These are phyloP conservation scores for Diarsia brunnea DNA, from an alignment of 2,888 invertebrate genomes.

Conservation along the genomic window DNA sequence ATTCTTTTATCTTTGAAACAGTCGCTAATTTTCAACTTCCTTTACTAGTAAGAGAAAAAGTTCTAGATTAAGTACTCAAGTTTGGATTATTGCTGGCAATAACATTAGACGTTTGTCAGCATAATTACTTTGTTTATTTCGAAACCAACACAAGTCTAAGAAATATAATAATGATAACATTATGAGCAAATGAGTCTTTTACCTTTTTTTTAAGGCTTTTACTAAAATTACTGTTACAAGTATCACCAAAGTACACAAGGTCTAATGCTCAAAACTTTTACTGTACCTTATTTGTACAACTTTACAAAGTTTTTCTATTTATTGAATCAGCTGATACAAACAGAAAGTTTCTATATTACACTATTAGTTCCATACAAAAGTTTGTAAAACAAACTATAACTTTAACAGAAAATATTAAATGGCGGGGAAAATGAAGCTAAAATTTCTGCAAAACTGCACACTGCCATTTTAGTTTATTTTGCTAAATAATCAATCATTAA, in stretches of 20 bases:
- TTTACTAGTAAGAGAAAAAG: neutral
- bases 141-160: conserved; percentile 12
- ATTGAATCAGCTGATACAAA: conserved; percentile 46
- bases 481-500: conserved; percentile 60
- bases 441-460: conserved; percentile 18
- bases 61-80: conserved; percentile 25
- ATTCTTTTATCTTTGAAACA: conserved; percentile 5
- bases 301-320: conserved; percentile 50
- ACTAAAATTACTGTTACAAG: conserved; percentile 22
- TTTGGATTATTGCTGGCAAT: conserved; percentile 30
- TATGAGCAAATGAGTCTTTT: neutral
- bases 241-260: neutral
- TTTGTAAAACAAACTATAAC: conserved; percentile 46
- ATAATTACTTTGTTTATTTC: conserved; percentile 43
- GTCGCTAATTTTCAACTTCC: conserved; percentile 4
- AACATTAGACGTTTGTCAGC: conserved; percentile 20
- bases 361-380: conserved; percentile 46
- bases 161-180: neutral
- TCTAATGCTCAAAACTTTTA: conserved; percentile 44
- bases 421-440: conserved; percentile 38
- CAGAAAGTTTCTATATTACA: conserved; percentile 49
- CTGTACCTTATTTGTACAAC: conserved; percentile 26
- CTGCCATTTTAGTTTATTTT: conserved; percentile 44
- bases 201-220: neutral
- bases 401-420: conserved; percentile 45